A percentile compares a stretch with the other conserved stretches of the same genome.
phyloP scores from a whole-genome alignment of 92 coral and sea anemone genomes.

The Zoanthus gigantus region DNA sequence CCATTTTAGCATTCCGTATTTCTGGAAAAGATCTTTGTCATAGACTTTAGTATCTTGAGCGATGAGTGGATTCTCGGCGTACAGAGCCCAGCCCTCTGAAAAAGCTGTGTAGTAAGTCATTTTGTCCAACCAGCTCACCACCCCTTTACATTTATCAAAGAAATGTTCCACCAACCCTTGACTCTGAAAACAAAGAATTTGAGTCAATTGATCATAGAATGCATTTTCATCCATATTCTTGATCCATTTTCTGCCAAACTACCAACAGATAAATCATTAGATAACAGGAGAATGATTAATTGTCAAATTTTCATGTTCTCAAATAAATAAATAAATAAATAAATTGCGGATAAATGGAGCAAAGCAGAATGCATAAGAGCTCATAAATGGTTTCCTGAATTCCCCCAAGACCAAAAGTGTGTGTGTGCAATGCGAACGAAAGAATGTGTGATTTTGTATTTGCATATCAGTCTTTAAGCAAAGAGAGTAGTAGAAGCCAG shows the following conservation, averaged over 20 bases:
- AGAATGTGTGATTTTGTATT: too few species aligned
- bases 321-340: too few species aligned
- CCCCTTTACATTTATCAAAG: conserved; percentile 47
- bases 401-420: too few species aligned
- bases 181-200: neutral
- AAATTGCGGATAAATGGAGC: too few species aligned
- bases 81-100: conserved; percentile 67
- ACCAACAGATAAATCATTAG: neutral
- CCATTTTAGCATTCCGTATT: conserved; percentile 69
- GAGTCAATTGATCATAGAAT: neutral
- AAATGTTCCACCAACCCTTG: conserved; percentile 56
- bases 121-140: conserved; percentile 53
- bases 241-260: neutral
- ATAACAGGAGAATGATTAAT: neutral
- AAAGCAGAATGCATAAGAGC: too few species aligned
- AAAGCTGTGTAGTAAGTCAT: conserved; percentile 64
- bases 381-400: too few species aligned
- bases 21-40: conserved; percentile 52
- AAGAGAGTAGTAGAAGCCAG: too few species aligned
- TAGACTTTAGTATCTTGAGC: conserved; percentile 61
- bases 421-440: too few species aligned
- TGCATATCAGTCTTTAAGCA: too few species aligned
- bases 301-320: neutral
- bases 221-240: neutral
- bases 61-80: conserved; percentile 65